Percentiles rank a stretch among this genome's conserved stretches.
Evolutionary conservation across 2,797 vertebrate species (phyloP).

Genomic region (Heliangelus exortis): DNA sequence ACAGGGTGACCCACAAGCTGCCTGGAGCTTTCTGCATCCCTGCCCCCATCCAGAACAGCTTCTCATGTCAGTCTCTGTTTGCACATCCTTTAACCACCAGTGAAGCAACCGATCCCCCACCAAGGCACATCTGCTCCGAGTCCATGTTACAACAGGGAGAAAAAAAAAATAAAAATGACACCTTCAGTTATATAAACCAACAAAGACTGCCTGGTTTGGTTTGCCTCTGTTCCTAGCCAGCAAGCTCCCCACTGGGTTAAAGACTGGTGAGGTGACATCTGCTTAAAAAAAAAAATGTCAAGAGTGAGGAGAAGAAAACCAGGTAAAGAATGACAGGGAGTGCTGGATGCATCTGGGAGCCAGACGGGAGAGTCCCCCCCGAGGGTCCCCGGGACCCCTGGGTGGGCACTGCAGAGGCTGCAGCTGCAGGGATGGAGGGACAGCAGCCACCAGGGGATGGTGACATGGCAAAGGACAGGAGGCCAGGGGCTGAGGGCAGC

Average conservation of each 20-base stretch:
- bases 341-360: background rate
- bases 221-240: conserved; percentile 69
- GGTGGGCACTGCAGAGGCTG: background rate
- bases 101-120: conserved; percentile 61
- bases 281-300: conserved; percentile 59
- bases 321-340: conserved; percentile 22
- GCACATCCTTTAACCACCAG: conserved; percentile 30
- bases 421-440: background rate
- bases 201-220: conserved; percentile 81
- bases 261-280: conserved; percentile 75
- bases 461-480: rapidly evolving
- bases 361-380: background rate
- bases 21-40: background rate
- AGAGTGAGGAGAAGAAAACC: conserved; percentile 39
- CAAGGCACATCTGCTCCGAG: conserved; percentile 85
- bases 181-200: conserved; percentile 76
- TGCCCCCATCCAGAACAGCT: background rate
- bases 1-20: no score
- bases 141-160: conserved; percentile 76
- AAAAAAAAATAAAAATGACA: conserved; percentile 57
- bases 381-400: background rate
- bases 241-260: conserved; percentile 72
- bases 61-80: conserved; percentile 21
- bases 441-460: rapidly evolving
- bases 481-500: rapidly evolving